These are phyloP conservation scores for Smutsia gigantea DNA, from an alignment of 2,797 vertebrate species.

Conservation along the genomic window DNA sequence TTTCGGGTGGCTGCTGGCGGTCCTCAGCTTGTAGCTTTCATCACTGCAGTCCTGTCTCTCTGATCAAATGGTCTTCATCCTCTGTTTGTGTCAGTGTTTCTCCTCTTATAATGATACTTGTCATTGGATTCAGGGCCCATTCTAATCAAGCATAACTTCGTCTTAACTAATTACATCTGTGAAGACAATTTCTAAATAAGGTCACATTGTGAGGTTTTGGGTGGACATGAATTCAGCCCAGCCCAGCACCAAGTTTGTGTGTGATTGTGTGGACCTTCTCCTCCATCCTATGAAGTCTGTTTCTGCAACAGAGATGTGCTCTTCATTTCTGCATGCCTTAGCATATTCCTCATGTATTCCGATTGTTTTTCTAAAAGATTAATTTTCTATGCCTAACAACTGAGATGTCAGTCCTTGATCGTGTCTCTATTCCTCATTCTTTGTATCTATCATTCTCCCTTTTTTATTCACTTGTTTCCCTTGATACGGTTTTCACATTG, in stretches of 20 bases:
- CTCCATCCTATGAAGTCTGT: slow-evolving; percentile 88
- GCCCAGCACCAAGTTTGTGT: slow-evolving; percentile 70
- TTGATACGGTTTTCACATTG: slow-evolving; percentile 84
- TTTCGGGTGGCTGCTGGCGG: not conserved
- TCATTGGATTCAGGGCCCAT: not conserved
- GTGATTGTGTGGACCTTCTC: slow-evolving; percentile 79
- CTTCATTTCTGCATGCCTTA: slow-evolving; percentile 88
- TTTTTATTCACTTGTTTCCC: slow-evolving; percentile 81
- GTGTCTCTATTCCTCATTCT: slow-evolving; percentile 80
- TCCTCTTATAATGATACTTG: not conserved
- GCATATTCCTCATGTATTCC: slow-evolving; percentile 90
- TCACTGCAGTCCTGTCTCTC: not conserved
- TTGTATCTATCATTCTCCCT: slow-evolving; percentile 63
- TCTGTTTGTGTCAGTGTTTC: not conserved
- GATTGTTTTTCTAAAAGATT: slow-evolving; percentile 90
- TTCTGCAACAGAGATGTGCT: slow-evolving; percentile 87
- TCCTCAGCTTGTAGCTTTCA: not conserved
- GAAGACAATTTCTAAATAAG: slow-evolving; percentile 5
- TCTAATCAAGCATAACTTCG: not conserved
- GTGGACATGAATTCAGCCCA: not conserved
- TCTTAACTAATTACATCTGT: not conserved
- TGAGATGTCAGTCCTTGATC: slow-evolving; percentile 90
- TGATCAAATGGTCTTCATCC: not conserved
- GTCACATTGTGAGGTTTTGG: not conserved
- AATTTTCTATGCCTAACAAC: slow-evolving; percentile 89